phyloP scores from a whole-genome alignment of 2,888 invertebrate genomes.

The Hirtodrosophila trivittata region DNA sequence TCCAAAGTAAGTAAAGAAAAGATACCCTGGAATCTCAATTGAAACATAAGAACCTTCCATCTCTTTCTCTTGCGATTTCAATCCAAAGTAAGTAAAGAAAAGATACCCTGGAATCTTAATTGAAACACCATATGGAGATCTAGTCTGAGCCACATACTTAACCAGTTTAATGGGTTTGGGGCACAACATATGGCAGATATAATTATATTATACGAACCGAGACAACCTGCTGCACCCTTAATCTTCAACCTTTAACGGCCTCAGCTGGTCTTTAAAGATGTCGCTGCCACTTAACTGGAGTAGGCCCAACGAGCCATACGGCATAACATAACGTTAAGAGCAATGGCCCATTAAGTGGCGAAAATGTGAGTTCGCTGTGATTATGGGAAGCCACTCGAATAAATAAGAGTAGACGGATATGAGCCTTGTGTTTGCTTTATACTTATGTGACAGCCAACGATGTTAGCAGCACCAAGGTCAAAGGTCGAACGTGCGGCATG shows the following conservation, averaged over 20 bases:
- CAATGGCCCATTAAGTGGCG: slow-evolving; percentile 64
- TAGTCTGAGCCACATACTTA: too few species aligned
- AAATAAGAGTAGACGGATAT: not conserved
- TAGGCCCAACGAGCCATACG: slow-evolving; percentile 12
- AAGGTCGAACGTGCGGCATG: slow-evolving; percentile 11
- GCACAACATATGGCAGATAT: too few species aligned
- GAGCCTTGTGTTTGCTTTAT: slow-evolving; percentile 11
- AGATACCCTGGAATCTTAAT: too few species aligned
- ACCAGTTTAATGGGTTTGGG: too few species aligned
- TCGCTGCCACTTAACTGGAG: not conserved
- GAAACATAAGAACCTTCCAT: not conserved
- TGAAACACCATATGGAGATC: too few species aligned
- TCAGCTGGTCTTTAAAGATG: slow-evolving; percentile 37
- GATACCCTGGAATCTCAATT: not conserved
- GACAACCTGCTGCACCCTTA: slow-evolving; percentile 38
- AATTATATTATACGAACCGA: too few species aligned
- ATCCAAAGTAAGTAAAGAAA: too few species aligned
- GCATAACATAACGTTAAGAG: slow-evolving; percentile 46
- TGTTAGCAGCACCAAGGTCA: not conserved
- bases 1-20: not conserved
- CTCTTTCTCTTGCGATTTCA: not conserved
- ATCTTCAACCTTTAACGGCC: slow-evolving; percentile 36
- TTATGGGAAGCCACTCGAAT: slow-evolving; percentile 7
- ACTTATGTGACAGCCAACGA: slow-evolving; percentile 30
- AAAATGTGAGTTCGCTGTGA: slow-evolving; percentile 43